Evolutionary conservation across 2,888 invertebrate species (phyloP).

Genomic region (Drosophila vallismaia): DNA sequence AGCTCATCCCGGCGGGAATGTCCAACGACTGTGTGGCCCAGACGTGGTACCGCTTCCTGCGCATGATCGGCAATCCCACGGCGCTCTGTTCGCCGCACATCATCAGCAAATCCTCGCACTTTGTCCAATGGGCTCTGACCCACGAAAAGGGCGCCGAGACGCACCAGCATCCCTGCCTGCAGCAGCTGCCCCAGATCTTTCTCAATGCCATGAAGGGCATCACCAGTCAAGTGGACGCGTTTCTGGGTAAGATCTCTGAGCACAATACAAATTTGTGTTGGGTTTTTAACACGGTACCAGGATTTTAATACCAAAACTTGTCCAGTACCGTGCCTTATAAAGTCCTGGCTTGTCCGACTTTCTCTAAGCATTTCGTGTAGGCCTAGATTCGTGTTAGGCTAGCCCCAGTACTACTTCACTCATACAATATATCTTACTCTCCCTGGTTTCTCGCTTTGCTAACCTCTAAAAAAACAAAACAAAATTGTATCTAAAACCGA

Average conservation of each 20-base stretch:
- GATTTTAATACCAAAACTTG: background rate
- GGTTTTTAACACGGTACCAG: background rate
- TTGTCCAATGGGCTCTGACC: slow-evolving; percentile 91
- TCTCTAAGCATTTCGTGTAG: background rate
- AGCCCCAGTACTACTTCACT: slow-evolving; percentile 26
- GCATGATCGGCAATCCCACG: slow-evolving; percentile 97
- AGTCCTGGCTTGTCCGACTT: slow-evolving; percentile 1
- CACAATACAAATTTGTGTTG: too few species aligned
- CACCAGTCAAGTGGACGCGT: slow-evolving; percentile 96
- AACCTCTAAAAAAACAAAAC: slow-evolving; percentile 10
- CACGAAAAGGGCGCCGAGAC: slow-evolving; percentile 92
- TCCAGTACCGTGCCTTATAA: slow-evolving; percentile 4
- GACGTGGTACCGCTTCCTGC: slow-evolving; percentile 97
- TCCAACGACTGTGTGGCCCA: slow-evolving; percentile 95
- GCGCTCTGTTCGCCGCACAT: slow-evolving; percentile 94
- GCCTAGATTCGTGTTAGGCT: slow-evolving; percentile 22
- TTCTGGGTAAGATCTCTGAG: slow-evolving; percentile 88
- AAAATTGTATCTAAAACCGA: slow-evolving; percentile 31
- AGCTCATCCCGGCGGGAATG: slow-evolving; percentile 93
- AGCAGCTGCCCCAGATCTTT: slow-evolving; percentile 94
- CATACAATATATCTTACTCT: slow-evolving; percentile 30
- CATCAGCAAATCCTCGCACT: slow-evolving; percentile 88
- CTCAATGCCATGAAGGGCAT: slow-evolving; percentile 96
- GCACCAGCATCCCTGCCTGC: slow-evolving; percentile 94
- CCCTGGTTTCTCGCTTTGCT: slow-evolving; percentile 40